These are phyloP conservation scores for Heptranchias perlo DNA, from an alignment of 2,113 vertebrate genomes.

Conservation along the genomic window DNA sequence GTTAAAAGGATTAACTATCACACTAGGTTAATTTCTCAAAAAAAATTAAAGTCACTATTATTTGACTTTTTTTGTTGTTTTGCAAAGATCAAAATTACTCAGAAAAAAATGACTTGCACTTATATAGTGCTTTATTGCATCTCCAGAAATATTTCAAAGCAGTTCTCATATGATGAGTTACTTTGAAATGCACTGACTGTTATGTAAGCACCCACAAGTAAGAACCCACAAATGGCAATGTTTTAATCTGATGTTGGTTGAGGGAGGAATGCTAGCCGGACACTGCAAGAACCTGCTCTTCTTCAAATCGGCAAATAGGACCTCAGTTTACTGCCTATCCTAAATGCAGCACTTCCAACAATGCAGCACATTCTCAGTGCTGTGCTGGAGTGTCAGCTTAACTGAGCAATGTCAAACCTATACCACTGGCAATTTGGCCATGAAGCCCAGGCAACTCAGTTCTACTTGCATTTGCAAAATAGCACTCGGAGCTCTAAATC, in stretches of 20 bases:
- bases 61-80: background rate
- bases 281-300: background rate
- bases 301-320: background rate
- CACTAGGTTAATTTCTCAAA: background rate
- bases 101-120: background rate
- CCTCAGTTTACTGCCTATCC: background rate
- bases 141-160: background rate
- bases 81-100: background rate
- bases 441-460: background rate
- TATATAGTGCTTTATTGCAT: background rate
- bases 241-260: background rate
- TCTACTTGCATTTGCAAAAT: background rate
- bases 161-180: background rate
- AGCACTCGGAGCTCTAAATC: background rate
- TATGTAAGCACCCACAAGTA: background rate
- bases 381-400: background rate
- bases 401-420: background rate
- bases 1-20: background rate
- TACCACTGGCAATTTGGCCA: background rate
- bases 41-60: background rate
- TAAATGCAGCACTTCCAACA: background rate
- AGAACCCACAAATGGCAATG: background rate
- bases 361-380: background rate
- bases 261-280: background rate
- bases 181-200: background rate